Percentiles rank a stretch among this genome's conserved stretches.
Conservation (phyloP, 2,113 vertebrate genomes). For the Muntiacus muntjak region DNA sequence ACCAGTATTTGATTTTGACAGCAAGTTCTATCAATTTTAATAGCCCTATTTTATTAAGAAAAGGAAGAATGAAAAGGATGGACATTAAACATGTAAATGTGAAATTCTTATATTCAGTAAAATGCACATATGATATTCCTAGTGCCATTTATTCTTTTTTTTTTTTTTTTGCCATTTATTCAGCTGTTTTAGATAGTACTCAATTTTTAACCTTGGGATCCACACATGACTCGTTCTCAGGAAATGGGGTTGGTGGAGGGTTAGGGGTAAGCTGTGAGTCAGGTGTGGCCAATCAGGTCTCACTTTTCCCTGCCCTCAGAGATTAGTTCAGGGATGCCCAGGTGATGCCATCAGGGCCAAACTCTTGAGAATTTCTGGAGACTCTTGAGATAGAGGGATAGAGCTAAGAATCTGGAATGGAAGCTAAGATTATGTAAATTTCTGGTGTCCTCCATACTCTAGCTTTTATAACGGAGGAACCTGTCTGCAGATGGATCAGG, state of each 20-base stretch:
- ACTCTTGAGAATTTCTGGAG: background rate
- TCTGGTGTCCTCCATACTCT: background rate
- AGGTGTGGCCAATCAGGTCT: background rate
- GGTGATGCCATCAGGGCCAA: background rate
- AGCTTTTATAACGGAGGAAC: background rate
- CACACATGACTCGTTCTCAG: background rate
- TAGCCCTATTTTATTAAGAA: background rate
- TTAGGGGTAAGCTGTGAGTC: background rate
- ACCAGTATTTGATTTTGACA: background rate
- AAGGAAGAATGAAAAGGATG: background rate
- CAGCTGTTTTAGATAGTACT: background rate
- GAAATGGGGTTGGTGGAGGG: background rate
- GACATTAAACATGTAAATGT: background rate
- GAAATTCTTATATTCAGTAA: background rate
- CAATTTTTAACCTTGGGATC: background rate
- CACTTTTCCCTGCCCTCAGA: background rate
- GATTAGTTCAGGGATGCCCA: background rate
- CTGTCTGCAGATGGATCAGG: background rate
- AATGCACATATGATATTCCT: background rate
- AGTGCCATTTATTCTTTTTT: background rate
- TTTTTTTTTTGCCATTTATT: background rate
- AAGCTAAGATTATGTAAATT: background rate
- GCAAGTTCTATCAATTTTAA: background rate
- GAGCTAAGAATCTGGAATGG: no score
- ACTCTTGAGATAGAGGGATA: background rate